Evolutionary conservation across 1,140 invertebrate genomes (phyloP).

Genomic region (Thaumatotibia leucotreta): DNA sequence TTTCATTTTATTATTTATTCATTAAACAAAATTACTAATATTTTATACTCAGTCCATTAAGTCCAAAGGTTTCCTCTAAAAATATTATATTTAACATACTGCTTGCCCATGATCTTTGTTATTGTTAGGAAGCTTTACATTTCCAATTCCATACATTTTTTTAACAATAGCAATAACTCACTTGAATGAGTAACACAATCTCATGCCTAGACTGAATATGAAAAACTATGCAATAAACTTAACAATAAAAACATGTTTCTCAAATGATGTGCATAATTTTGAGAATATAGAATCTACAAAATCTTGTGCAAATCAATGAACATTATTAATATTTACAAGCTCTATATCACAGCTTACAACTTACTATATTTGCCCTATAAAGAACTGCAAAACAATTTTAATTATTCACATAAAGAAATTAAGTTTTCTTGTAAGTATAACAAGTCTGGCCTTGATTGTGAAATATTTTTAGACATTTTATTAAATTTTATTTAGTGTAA

Average conservation of each 20-base stretch:
- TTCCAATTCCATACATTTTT: not conserved
- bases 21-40: constrained; percentile 59
- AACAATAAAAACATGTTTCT: constrained; percentile 4
- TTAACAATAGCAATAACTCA: constrained; percentile 10
- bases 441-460: not conserved
- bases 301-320: constrained; percentile 15
- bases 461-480: not conserved
- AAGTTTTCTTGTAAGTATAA: not conserved
- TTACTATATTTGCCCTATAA: constrained; percentile 51
- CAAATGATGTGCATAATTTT: not conserved
- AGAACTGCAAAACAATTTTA: constrained; percentile 24
- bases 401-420: not conserved
- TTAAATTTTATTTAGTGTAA: not conserved
- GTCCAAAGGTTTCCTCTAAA: constrained; percentile 56
- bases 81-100: constrained; percentile 44
- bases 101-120: constrained; percentile 27
- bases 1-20: constrained; percentile 56
- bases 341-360: constrained; percentile 68
- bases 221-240: not conserved
- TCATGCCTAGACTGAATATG: constrained; percentile 16
- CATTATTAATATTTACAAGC: constrained; percentile 64
- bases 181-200: constrained; percentile 14
- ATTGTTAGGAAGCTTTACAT: constrained; percentile 3
- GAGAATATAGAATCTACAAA: constrained; percentile 11
- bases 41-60: constrained; percentile 67